Conservation (phyloP, 92 coral and sea anemone genomes). For the Parazoanthus swiftii region DNA sequence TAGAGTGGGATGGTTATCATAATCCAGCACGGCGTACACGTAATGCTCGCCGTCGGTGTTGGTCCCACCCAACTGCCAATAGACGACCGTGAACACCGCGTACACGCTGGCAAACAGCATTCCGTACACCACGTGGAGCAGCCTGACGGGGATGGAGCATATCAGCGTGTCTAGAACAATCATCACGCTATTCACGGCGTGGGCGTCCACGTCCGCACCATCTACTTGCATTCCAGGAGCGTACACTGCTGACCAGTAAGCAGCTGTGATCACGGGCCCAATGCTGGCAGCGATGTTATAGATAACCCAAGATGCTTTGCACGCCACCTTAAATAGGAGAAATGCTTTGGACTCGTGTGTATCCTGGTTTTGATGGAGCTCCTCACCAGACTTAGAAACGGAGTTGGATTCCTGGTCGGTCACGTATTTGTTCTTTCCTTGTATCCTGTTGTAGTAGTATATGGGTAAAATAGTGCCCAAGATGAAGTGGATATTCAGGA, state of each 20-base stretch:
- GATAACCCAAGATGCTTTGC: constrained; percentile 72
- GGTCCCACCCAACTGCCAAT: constrained; percentile 75
- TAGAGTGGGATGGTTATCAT: constrained; percentile 49
- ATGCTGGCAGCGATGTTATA: constrained; percentile 63
- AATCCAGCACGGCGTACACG: constrained; percentile 68
- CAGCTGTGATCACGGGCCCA: constrained; percentile 67
- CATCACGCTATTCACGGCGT: constrained; percentile 69
- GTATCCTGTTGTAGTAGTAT: constrained; percentile 41
- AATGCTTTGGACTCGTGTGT: constrained; percentile 29
- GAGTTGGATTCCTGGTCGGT: constrained; percentile 24
- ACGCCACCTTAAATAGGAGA: constrained; percentile 48
- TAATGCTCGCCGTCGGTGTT: constrained; percentile 58
- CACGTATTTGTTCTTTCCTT: constrained; percentile 12
- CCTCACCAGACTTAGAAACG: constrained; percentile 8
- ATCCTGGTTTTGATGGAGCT: constrained; percentile 14
- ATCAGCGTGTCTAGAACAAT: constrained; percentile 62
- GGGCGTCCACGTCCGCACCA: constrained; percentile 62
- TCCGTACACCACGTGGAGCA: constrained; percentile 66
- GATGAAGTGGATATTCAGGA: constrained; percentile 69
- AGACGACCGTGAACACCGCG: constrained; percentile 58
- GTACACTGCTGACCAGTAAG: constrained; percentile 69
- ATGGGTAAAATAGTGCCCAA: constrained; percentile 58
- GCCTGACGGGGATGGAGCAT: constrained; percentile 61
- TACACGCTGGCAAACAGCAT: constrained; percentile 51
- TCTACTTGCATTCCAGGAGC: constrained; percentile 56